Conservation (phyloP, 2,797 vertebrate species). For the Atherinosoma microstoma region DNA sequence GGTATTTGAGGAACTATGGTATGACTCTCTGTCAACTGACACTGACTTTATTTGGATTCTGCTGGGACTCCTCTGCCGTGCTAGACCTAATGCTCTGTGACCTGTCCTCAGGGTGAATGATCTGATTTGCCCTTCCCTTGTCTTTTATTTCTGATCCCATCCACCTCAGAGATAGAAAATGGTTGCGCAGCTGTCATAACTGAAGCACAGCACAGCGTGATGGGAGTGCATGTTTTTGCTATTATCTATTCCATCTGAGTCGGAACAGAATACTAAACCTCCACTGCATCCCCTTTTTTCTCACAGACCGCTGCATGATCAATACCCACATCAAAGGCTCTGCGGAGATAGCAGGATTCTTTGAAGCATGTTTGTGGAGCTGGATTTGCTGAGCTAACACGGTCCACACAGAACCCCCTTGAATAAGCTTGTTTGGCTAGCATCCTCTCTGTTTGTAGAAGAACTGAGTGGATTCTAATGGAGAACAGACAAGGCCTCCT, state of each 20-base stretch:
- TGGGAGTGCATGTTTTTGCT: constrained; percentile 75
- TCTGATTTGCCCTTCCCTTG: constrained; percentile 65
- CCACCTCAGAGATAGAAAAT: constrained; percentile 55
- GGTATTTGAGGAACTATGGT: constrained; percentile 13
- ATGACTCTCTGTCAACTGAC: constrained; percentile 39
- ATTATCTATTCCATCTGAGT: constrained; percentile 69
- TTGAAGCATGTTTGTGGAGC: constrained; percentile 90
- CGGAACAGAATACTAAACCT: constrained; percentile 74
- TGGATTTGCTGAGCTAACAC: constrained; percentile 91
- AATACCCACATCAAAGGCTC: constrained; percentile 90
- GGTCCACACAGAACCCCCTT: constrained; percentile 79
- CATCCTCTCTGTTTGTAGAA: constrained; percentile 91
- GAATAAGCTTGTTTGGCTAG: constrained; percentile 92
- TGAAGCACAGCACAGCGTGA: constrained; percentile 52
- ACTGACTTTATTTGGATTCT: constrained; percentile 43
- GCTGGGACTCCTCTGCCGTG: constrained; percentile 20
- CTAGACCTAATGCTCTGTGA: constrained; percentile 58
- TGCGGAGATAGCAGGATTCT: constrained; percentile 88
- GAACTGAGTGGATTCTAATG: constrained; percentile 88
- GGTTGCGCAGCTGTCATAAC: constrained; percentile 72
- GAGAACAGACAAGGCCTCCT: constrained; percentile 81
- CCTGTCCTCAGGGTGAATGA: constrained; percentile 58
- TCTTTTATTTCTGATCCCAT: constrained; percentile 64
- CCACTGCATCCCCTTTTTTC: constrained; percentile 64
- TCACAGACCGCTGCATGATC: constrained; percentile 82